These are phyloP conservation scores for Puntigrus tetrazona DNA, from an alignment of 2,113 vertebrate species.

Conservation along the genomic window DNA sequence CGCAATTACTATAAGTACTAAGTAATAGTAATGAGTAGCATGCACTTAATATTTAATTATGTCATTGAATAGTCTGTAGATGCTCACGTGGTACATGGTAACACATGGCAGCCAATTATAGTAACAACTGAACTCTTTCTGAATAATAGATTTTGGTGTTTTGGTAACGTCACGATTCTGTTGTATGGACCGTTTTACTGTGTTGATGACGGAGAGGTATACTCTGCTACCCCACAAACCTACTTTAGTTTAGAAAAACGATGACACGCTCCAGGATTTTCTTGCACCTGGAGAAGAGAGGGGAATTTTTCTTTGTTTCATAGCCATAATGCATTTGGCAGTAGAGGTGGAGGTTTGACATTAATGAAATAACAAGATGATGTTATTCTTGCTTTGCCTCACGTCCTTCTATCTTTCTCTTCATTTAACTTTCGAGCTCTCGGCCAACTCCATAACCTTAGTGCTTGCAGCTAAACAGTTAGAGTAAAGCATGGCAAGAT, in stretches of 20 bases:
- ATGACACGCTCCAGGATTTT: neutral
- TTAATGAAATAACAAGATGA: constrained; percentile 31
- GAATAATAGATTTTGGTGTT: neutral
- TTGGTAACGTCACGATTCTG: too few species aligned
- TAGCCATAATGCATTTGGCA: neutral
- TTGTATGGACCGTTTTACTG: too few species aligned
- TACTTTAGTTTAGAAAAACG: neutral
- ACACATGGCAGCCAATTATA: neutral
- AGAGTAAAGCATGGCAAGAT: neutral
- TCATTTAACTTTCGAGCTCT: neutral
- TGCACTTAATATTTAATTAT: constrained; percentile 8
- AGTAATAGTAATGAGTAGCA: neutral
- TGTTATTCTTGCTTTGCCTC: neutral
- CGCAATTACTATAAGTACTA: neutral
- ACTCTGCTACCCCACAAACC: neutral
- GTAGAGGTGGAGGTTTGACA: neutral
- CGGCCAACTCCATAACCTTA: neutral
- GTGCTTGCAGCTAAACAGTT: neutral
- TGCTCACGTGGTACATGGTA: neutral
- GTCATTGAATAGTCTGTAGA: neutral
- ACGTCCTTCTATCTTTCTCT: neutral
- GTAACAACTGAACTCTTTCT: neutral
- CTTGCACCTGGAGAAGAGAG: neutral
- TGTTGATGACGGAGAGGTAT: neutral
- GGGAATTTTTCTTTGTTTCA: neutral